phyloP scores from a whole-genome alignment of 2,888 invertebrate species.

The Zhengitettix transpicula region DNA sequence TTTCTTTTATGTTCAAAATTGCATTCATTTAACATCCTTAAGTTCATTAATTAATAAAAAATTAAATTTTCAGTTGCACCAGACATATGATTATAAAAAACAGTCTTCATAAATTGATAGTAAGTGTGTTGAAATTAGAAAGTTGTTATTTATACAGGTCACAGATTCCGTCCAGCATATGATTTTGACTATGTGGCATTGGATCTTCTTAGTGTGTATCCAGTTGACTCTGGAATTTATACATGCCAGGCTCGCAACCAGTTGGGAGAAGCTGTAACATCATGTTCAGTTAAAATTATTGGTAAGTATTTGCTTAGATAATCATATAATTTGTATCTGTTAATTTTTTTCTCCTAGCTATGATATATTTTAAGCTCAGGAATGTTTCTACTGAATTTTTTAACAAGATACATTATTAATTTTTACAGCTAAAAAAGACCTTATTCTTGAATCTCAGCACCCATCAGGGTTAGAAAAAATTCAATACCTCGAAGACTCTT shows the following conservation, averaged over 20 bases:
- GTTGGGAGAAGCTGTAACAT: conserved; percentile 85
- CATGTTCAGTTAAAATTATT: conserved; percentile 75
- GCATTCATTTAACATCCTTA: not conserved
- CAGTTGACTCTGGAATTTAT: conserved; percentile 93
- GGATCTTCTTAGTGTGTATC: conserved; percentile 88
- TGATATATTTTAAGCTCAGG: not conserved
- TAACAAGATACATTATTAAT: not conserved
- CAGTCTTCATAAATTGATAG: not conserved
- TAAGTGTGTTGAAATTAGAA: not conserved
- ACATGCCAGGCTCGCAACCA: conserved; percentile 90
- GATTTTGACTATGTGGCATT: conserved; percentile 96
- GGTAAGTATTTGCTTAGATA: conserved; percentile 17
- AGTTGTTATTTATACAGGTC: conserved; percentile 22
- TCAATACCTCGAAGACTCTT: conserved; percentile 75
- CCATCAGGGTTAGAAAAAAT: conserved; percentile 84
- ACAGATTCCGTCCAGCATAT: conserved; percentile 87
- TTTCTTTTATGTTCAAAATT: no score
- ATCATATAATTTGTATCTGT: not conserved
- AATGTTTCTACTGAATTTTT: not conserved
- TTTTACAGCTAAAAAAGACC: conserved; percentile 57
- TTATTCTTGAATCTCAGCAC: conserved; percentile 77
- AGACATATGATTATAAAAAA: not conserved
- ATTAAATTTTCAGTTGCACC: not conserved
- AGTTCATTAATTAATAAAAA: not conserved
- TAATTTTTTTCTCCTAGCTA: not conserved